Percentiles rank a stretch among this genome's conserved stretches.
These are phyloP conservation scores for Anarsia innoxiella DNA, from an alignment of 2,888 invertebrate species.

Conservation along the genomic window DNA sequence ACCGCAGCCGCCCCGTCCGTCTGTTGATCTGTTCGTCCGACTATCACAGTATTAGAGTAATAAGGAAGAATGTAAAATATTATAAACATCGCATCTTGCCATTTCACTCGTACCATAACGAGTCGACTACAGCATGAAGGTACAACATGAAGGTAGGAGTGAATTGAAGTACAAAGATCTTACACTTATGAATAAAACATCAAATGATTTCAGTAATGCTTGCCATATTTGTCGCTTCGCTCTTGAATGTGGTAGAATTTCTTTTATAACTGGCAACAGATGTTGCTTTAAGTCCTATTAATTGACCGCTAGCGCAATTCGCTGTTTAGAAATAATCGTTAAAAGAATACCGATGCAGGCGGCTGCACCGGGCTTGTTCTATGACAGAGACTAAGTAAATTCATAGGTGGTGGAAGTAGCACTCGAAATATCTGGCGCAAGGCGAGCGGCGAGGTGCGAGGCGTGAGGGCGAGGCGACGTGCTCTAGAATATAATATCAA, in stretches of 20 bases:
- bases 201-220: constrained; percentile 15
- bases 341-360: constrained; percentile 57
- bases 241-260: constrained; percentile 16
- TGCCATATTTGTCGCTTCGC: constrained; percentile 15
- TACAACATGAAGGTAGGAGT: constrained; percentile 3
- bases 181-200: constrained; percentile 18
- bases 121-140: too few relatives aligned
- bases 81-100: too few relatives aligned
- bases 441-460: constrained; percentile 45
- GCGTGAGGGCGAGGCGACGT: constrained; percentile 60
- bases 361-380: constrained; percentile 58
- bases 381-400: constrained; percentile 67
- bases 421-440: constrained; percentile 74
- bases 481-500: constrained; percentile 76
- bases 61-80: too few relatives aligned
- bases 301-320: too few relatives aligned
- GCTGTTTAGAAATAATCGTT: too few relatives aligned
- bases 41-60: too few relatives aligned
- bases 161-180: constrained; percentile 9
- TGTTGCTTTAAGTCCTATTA: too few relatives aligned
- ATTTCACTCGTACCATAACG: too few relatives aligned
- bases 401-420: constrained; percentile 69
- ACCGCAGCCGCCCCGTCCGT: too few relatives aligned
- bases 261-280: constrained; percentile 12
- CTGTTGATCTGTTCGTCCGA: too few relatives aligned